These are phyloP conservation scores for Otocyon megalotis DNA, from an alignment of 2,113 vertebrate genomes.

Conservation along the genomic window DNA sequence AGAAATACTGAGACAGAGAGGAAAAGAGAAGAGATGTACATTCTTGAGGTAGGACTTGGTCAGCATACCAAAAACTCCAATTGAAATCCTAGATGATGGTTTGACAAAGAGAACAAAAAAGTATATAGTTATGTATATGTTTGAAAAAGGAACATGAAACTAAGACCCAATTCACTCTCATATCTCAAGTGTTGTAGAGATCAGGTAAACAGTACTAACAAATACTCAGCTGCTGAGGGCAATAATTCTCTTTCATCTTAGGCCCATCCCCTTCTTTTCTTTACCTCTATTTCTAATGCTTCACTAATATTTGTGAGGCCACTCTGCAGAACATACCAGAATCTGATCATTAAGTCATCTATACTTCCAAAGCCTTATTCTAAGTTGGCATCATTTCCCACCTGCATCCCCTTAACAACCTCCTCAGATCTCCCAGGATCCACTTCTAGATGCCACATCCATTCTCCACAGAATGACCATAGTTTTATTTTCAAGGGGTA, in stretches of 20 bases:
- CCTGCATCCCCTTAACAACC: neutral
- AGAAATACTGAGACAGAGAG: neutral
- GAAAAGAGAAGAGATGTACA: neutral
- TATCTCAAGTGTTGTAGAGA: neutral
- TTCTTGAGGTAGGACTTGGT: neutral
- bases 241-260: neutral
- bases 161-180: neutral
- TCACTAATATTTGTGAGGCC: neutral
- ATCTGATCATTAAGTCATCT: neutral
- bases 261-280: neutral
- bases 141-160: neutral
- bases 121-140: neutral
- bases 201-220: neutral
- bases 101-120: neutral
- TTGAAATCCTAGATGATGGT: neutral
- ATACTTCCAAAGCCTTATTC: neutral
- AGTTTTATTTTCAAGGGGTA: neutral
- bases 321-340: neutral
- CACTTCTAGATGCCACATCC: rapidly evolving
- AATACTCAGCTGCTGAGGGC: neutral
- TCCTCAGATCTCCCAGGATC: neutral
- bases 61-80: neutral
- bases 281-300: neutral
- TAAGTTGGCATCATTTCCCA: neutral
- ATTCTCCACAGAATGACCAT: neutral